Evolutionary conservation across 2,888 invertebrate species (phyloP).

Genomic region (Brenthis hecate): DNA sequence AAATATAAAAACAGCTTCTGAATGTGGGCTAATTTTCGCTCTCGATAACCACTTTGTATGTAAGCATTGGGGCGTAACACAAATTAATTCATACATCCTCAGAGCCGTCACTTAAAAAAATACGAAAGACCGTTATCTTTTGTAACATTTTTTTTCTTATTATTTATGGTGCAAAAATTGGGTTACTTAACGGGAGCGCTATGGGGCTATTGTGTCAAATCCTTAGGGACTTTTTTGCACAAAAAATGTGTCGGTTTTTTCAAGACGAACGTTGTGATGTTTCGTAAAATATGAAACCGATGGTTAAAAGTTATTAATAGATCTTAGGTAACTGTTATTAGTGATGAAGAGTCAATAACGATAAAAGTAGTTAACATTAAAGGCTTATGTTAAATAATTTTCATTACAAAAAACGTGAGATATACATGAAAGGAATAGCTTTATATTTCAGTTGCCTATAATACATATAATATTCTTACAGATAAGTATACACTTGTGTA

Average conservation of each 20-base stretch:
- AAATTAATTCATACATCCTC: constrained; percentile 74
- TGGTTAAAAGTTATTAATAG: constrained; percentile 62
- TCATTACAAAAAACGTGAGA: neutral
- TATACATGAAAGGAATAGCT: no score
- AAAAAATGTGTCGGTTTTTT: constrained; percentile 46
- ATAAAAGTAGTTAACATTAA: constrained; percentile 16
- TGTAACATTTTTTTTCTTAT: constrained; percentile 62
- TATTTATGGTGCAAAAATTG: constrained; percentile 82
- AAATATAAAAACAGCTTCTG: constrained; percentile 53
- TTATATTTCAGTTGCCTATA: neutral
- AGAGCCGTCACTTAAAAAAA: constrained; percentile 51
- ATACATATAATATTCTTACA: neutral
- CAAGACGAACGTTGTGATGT: constrained; percentile 46
- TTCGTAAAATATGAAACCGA: constrained; percentile 41
- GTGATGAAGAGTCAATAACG: constrained; percentile 49
- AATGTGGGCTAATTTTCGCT: constrained; percentile 80
- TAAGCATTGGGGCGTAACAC: constrained; percentile 78
- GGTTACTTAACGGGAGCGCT: constrained; percentile 81
- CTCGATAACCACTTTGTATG: constrained; percentile 75
- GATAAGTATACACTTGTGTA: neutral
- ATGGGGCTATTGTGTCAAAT: constrained; percentile 60
- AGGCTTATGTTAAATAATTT: constrained; percentile 14
- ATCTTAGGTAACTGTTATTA: constrained; percentile 54
- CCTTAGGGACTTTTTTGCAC: constrained; percentile 50
- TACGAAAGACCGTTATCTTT: constrained; percentile 72